A percentile compares a stretch with the other conserved stretches of the same genome.
Conservation (phyloP, 1,140 invertebrate species). For the Telenomus remus region DNA sequence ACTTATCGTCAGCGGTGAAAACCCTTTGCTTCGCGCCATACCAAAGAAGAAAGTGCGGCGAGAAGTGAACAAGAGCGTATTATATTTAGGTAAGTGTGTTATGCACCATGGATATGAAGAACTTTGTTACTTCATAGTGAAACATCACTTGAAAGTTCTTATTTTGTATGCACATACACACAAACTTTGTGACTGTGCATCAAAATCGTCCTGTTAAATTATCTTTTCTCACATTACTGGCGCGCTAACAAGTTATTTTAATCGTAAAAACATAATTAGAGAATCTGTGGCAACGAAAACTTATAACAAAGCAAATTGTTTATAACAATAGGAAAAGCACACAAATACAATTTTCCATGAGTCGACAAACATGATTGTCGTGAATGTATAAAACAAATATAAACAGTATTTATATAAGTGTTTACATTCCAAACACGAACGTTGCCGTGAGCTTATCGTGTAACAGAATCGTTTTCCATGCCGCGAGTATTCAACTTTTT, state of each 20-base stretch:
- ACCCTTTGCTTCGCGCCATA: background rate
- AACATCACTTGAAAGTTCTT: slow-evolving; percentile 60
- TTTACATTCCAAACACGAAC: slow-evolving; percentile 70
- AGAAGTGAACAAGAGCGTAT: slow-evolving; percentile 58
- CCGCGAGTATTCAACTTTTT: slow-evolving; percentile 51
- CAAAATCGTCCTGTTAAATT: no score
- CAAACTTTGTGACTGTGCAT: background rate
- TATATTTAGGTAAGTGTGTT: slow-evolving; percentile 72
- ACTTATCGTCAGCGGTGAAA: no score
- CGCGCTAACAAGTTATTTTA: no score
- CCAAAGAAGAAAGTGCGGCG: slow-evolving; percentile 44
- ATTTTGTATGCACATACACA: slow-evolving; percentile 51
- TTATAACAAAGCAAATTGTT: no score
- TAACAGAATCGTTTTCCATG: slow-evolving; percentile 66
- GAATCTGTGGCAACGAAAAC: no score
- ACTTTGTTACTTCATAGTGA: slow-evolving; percentile 63
- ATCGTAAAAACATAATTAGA: no score
- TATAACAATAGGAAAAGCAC: no score
- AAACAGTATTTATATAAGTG: slow-evolving; percentile 7
- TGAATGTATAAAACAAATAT: slow-evolving; percentile 47
- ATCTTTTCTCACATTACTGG: no score
- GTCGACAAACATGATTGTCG: no score
- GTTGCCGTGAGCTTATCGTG: slow-evolving; percentile 72
- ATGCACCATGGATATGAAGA: slow-evolving; percentile 73
- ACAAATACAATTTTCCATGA: no score